Conservation (phyloP, 2,888 invertebrate genomes). For the Diaprepes abbreviatus region DNA sequence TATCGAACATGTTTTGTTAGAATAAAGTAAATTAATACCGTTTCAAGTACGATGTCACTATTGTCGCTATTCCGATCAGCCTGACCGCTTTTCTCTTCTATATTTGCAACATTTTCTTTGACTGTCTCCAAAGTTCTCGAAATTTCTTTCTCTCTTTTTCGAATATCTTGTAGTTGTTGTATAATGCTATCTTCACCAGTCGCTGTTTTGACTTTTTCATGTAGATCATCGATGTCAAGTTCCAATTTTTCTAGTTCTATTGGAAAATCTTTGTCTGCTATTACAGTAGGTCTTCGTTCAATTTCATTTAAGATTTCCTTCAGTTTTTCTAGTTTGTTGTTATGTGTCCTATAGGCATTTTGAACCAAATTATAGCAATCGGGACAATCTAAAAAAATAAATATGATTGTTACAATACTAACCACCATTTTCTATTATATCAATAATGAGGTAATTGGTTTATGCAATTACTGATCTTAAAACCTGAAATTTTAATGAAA, state of each 20-base stretch:
- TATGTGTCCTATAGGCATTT: slow-evolving; percentile 84
- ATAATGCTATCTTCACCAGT: slow-evolving; percentile 79
- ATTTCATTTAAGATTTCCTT: slow-evolving; percentile 86
- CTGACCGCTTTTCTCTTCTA: slow-evolving; percentile 51
- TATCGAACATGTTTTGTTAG: too few species aligned
- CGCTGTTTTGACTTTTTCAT: slow-evolving; percentile 81
- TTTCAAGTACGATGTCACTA: slow-evolving; percentile 73
- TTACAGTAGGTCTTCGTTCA: slow-evolving; percentile 91
- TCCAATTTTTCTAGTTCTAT: slow-evolving; percentile 84
- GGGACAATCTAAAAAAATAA: slow-evolving; percentile 78
- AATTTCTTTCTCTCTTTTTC: slow-evolving; percentile 77
- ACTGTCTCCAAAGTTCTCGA: slow-evolving; percentile 69
- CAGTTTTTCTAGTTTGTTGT: slow-evolving; percentile 80
- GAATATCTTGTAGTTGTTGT: slow-evolving; percentile 78
- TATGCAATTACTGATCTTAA: too few species aligned
- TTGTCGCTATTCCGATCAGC: slow-evolving; percentile 76
- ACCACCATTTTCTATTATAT: too few species aligned
- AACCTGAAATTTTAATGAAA: too few species aligned
- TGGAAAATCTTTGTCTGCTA: slow-evolving; percentile 93
- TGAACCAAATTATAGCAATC: slow-evolving; percentile 96
- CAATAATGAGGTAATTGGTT: too few species aligned
- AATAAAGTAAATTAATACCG: too few species aligned
- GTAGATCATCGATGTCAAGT: slow-evolving; percentile 80
- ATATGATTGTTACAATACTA: too few species aligned
- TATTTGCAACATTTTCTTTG: slow-evolving; percentile 65